Percentiles rank a stretch among this genome's conserved stretches.
Evolutionary conservation across 2,797 vertebrate genomes (phyloP).

Genomic region (Notolepis coatsorum): DNA sequence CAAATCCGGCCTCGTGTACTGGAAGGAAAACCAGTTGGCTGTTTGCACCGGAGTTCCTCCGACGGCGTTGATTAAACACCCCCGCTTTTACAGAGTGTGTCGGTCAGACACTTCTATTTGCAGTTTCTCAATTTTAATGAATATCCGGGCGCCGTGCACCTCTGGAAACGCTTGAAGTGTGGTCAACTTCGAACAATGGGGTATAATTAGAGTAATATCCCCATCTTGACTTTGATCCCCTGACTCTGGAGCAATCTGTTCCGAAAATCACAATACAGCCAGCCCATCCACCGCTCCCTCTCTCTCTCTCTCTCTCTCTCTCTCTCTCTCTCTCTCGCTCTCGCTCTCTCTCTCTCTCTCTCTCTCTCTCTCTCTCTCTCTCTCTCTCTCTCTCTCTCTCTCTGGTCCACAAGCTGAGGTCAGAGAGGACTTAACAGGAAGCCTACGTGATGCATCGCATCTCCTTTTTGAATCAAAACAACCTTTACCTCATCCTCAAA

Average conservation of each 20-base stretch:
- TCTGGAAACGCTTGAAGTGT: not conserved
- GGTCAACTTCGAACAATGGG: not conserved
- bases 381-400: no score
- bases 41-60: no score
- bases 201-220: not conserved
- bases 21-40: conserved; percentile 56
- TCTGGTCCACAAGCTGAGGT: conserved; percentile 45
- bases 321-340: no score
- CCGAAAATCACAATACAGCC: conserved; percentile 38
- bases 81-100: no score
- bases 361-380: no score
- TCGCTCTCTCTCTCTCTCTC: no score
- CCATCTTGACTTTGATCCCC: conserved; percentile 28
- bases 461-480: conserved; percentile 68
- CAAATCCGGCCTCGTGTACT: conserved; percentile 54
- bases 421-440: conserved; percentile 64
- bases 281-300: no score
- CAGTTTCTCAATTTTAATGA: no score
- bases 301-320: no score
- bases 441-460: conserved; percentile 52
- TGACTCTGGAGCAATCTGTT: conserved; percentile 13
- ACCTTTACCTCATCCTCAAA: conserved; percentile 67
- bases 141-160: no score
- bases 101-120: not conserved
- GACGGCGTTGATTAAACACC: no score